phyloP scores from a whole-genome alignment of 2,888 invertebrate species.

The Cabera pusaria region DNA sequence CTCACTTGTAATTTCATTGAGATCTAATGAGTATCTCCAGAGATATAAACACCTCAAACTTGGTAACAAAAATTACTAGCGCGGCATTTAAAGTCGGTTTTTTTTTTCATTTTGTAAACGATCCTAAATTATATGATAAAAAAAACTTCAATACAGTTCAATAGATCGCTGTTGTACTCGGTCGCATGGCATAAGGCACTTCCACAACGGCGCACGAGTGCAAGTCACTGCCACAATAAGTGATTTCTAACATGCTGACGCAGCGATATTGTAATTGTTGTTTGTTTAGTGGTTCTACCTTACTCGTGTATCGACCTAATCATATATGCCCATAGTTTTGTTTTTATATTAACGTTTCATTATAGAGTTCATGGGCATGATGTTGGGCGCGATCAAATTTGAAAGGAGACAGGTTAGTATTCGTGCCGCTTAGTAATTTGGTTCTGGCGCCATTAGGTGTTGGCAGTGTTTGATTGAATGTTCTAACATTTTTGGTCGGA shows the following conservation, averaged over 20 bases:
- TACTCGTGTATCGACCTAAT: constrained; percentile 82
- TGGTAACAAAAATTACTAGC: too few species aligned
- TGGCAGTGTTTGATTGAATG: constrained; percentile 54
- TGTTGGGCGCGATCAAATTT: constrained; percentile 81
- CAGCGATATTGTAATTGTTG: constrained; percentile 78
- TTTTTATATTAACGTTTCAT: constrained; percentile 80
- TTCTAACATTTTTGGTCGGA: constrained; percentile 49
- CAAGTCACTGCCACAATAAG: constrained; percentile 81
- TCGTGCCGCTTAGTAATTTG: constrained; percentile 70
- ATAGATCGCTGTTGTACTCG: too few species aligned
- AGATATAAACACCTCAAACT: too few species aligned
- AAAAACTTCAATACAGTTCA: too few species aligned
- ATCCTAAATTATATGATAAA: too few species aligned
- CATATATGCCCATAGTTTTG: constrained; percentile 83
- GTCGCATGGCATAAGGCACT: constrained; percentile 65
- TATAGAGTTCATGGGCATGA: constrained; percentile 82
- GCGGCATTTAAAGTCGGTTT: too few species aligned
- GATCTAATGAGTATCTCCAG: too few species aligned
- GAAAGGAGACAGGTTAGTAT: constrained; percentile 76
- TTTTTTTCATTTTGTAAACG: too few species aligned
- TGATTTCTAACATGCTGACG: constrained; percentile 80
- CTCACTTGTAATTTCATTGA: too few species aligned
- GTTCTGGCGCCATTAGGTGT: constrained; percentile 76
- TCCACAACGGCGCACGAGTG: constrained; percentile 37
- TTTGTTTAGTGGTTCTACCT: constrained; percentile 83